Base-by-base conservation (phyloP, 2,113 vertebrate species). In the Procavia capensis region DNA sequence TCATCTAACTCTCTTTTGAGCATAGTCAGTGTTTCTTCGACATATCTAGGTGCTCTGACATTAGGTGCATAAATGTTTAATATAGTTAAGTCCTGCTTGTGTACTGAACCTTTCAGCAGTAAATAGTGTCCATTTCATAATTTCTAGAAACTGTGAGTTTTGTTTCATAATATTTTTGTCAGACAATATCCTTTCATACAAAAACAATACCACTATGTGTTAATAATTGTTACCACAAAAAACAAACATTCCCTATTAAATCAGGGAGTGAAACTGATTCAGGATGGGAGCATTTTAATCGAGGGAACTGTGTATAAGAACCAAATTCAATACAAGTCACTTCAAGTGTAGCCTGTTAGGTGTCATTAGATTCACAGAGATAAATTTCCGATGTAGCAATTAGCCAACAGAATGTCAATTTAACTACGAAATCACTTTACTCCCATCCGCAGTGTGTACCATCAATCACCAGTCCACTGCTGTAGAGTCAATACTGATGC, bases 351-450 rank as follows among this genome's bases (percentile, higher is more conserved):
- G 54, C 85, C 47, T 76, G 9, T 47, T 87, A 54, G 80, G 39
- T 72, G 80, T 86, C 75, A 74, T 87, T 95, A 76, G 74, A 93
- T 90, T 90, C 81, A 79, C 72, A 95, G 84, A 90, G 54, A 93
- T 88, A 92, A 96, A 87, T 54, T 80, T 79, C 29, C 80, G 9
- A 27, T 16, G 31, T 20, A 31, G 25, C 43, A 86, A 68, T 83
- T 61, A 93, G 39, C 70, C 45, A 41, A 31, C 70, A 95, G 79
- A 88, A 95, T 63, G 68, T 76, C 1, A 0, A 83, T 68, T 88
- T 86, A 68, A 93, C 66, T n/a, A 47, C 20, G 34, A 66, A 68
- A 41, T 47, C 57, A 24, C 47, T 34, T 57, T 74, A 22, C 80
- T 8, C 39, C 36, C 41, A 25, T 64, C 43, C 91, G 39, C 27